A percentile compares a stretch with the other conserved stretches of the same genome.
Evolutionary conservation across 1,140 invertebrate genomes (phyloP).

Genomic region (Hyphantria cunea): DNA sequence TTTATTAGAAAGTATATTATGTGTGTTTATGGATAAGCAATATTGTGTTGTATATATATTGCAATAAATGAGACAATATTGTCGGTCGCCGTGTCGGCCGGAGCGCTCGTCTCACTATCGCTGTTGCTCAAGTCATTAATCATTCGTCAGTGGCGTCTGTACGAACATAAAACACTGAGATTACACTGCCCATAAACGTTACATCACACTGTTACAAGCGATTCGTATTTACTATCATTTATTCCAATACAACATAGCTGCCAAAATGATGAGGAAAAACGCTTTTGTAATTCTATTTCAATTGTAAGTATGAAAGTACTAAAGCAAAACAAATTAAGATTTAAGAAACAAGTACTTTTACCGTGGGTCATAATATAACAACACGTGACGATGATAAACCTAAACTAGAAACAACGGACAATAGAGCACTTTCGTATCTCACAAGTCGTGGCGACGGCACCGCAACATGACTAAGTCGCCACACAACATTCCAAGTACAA

Average conservation of each 20-base stretch:
- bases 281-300: background rate
- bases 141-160: conserved; percentile 48
- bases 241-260: conserved; percentile 26
- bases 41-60: conserved; percentile 33
- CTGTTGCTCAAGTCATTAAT: conserved; percentile 54
- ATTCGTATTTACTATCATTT: conserved; percentile 42
- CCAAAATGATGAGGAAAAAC: conserved; percentile 6
- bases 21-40: conserved; percentile 24
- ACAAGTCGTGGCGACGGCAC: conserved; percentile 32
- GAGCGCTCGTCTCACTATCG: conserved; percentile 47
- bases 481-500: conserved; percentile 33
- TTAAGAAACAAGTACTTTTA: too few relatives aligned
- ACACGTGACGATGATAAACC: conserved; percentile 38
- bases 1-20: conserved; percentile 53
- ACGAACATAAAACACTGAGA: conserved; percentile 60
- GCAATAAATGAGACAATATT: conserved; percentile 74
- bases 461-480: conserved; percentile 37
- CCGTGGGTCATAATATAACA: conserved; percentile 17
- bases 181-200: conserved; percentile 52
- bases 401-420: conserved; percentile 48
- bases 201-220: conserved; percentile 50
- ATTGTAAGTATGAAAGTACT: background rate
- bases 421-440: conserved; percentile 48
- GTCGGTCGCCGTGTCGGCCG: conserved; percentile 43
- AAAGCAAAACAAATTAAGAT: background rate